Evolutionary conservation across 2,888 invertebrate genomes (phyloP).

Genomic region (Biston betularia): DNA sequence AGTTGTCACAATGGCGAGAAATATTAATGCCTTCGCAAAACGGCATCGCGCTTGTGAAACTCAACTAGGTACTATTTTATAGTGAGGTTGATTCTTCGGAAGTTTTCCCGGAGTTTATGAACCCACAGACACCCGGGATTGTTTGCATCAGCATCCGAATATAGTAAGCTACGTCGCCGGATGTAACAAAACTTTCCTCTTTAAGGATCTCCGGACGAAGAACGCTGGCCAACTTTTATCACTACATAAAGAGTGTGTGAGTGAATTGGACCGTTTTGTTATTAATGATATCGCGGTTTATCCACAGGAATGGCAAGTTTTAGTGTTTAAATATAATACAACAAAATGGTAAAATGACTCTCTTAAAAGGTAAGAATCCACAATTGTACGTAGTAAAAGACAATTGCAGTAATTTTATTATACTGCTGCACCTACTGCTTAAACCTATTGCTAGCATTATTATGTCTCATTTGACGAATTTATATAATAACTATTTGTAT

Average conservation of each 20-base stretch:
- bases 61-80: constrained; percentile 53
- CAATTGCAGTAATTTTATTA: background rate
- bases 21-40: constrained; percentile 29
- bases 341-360: no score
- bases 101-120: constrained; percentile 69
- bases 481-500: constrained; percentile 9
- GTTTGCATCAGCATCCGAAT: constrained; percentile 62
- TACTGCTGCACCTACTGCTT: background rate
- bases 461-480: background rate
- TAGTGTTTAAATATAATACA: background rate
- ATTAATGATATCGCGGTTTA: constrained; percentile 27
- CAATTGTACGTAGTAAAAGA: no score
- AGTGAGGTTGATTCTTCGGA: constrained; percentile 53
- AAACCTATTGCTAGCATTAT: background rate
- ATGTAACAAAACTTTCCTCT: constrained; percentile 69
- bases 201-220: constrained; percentile 58
- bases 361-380: no score
- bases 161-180: constrained; percentile 53
- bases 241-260: constrained; percentile 52
- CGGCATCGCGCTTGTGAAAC: constrained; percentile 46
- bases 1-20: constrained; percentile 24
- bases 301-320: background rate
- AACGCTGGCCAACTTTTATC: constrained; percentile 59
- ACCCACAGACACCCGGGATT: constrained; percentile 64
- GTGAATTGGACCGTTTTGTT: constrained; percentile 28